Conservation (phyloP, 2,113 vertebrate species). For the Ceuthmochares aereus region DNA sequence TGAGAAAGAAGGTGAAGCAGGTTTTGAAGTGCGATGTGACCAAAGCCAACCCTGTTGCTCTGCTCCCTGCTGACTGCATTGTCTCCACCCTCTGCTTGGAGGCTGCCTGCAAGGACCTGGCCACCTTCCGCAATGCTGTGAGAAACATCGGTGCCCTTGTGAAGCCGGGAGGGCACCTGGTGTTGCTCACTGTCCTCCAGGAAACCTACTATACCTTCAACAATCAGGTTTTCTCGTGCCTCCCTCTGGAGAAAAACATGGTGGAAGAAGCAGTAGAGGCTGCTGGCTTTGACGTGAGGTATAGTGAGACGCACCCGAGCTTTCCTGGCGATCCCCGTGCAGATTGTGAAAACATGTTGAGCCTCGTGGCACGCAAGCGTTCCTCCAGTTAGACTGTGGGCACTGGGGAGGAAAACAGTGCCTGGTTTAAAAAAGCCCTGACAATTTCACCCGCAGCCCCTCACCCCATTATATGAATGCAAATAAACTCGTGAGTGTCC, state of each 20-base stretch:
- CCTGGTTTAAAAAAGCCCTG: background rate
- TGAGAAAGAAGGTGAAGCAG: conserved; percentile 41
- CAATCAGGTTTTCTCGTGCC: conserved; percentile 63
- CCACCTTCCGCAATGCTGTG: conserved; percentile 24
- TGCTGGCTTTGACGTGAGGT: conserved; percentile 34
- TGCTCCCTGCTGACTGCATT: conserved; percentile 62
- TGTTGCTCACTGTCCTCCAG: conserved; percentile 42
- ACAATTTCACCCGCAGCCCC: background rate
- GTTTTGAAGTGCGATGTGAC: conserved; percentile 26
- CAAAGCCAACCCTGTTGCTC: conserved; percentile 39
- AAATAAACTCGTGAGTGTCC: background rate
- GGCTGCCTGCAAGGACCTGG: conserved; percentile 64
- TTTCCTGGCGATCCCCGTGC: accelerated
- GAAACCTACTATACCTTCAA: conserved; percentile 65
- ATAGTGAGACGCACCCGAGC: background rate
- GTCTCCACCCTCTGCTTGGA: conserved; percentile 74
- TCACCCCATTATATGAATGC: background rate
- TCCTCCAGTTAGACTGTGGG: accelerated
- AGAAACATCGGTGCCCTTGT: conserved; percentile 55
- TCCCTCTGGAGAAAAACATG: background rate
- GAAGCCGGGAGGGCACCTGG: conserved; percentile 69
- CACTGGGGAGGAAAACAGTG: accelerated
- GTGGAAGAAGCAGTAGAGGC: conserved; percentile 24
- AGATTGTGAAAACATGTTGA: background rate
- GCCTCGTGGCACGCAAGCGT: background rate